phyloP scores from a whole-genome alignment of 2,113 vertebrate species.

The human (Homo sapiens) region DNA sequence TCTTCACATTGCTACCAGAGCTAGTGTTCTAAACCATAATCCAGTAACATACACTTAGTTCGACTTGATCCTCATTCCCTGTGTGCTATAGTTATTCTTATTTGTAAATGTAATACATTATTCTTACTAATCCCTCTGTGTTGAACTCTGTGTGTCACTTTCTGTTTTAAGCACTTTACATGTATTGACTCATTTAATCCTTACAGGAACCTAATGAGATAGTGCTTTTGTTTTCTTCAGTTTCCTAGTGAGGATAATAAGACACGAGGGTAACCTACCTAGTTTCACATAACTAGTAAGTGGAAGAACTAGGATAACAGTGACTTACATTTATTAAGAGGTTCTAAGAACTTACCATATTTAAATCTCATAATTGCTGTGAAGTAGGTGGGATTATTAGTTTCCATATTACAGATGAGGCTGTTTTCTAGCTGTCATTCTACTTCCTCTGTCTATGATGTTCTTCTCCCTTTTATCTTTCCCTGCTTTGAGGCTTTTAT shows the following conservation, averaged over 20 bases:
- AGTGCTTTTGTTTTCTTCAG: background rate
- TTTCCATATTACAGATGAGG: background rate
- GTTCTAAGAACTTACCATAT: background rate
- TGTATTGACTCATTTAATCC: conserved; percentile 2
- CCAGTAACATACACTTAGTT: background rate
- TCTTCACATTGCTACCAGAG: background rate
- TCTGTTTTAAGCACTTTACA: background rate
- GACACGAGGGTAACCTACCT: background rate
- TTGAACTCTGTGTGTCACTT: background rate
- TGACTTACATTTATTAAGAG: background rate
- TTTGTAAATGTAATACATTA: background rate
- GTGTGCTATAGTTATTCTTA: background rate
- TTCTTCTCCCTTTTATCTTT: background rate
- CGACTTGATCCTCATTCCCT: background rate
- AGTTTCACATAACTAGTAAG: background rate
- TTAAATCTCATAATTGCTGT: background rate
- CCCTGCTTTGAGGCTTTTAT: background rate
- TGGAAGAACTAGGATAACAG: background rate
- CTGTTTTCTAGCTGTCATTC: background rate
- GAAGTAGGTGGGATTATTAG: background rate
- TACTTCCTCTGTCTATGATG: background rate
- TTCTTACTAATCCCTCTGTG: background rate
- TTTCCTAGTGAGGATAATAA: background rate
- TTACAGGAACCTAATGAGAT: background rate
- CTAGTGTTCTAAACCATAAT: background rate